Conservation (phyloP, 2,888 invertebrate species). For the Trachelus stipa region DNA sequence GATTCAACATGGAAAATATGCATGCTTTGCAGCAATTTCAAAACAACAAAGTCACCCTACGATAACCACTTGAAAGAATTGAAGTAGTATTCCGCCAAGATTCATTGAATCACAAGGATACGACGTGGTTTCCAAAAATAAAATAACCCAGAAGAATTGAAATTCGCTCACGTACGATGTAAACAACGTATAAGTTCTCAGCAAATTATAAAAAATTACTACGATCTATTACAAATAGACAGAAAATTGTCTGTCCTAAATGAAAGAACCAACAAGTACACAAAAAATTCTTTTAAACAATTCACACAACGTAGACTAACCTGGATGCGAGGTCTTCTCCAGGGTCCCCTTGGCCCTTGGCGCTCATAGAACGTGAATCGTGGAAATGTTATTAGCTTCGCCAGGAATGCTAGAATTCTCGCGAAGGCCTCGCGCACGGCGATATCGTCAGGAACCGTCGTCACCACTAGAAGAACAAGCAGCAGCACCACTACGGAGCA, state of each 20-base stretch:
- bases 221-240: background rate
- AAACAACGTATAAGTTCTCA: background rate
- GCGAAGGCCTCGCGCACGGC: background rate
- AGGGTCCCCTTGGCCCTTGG: conserved; percentile 65
- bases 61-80: background rate
- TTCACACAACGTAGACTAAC: conserved; percentile 33
- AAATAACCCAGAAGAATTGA: background rate
- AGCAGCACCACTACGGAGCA: background rate
- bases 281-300: background rate
- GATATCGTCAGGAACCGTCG: background rate
- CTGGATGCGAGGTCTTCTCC: conserved; percentile 65
- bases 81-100: background rate
- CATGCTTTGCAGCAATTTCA: background rate
- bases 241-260: conserved; percentile 7
- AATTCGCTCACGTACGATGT: background rate
- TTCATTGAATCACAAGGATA: background rate
- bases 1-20: background rate
- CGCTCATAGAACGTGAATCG: conserved; percentile 63
- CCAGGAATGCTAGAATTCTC: conserved; percentile 10
- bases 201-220: background rate
- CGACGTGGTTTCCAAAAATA: conserved; percentile 10
- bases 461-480: background rate
- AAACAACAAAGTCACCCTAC: background rate
- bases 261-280: background rate
- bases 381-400: conserved; percentile 45